Evolutionary conservation across 30 jellyfish, hydroid and myxozoan species (phyloP), one percentile per base, ranked within the genome.

Genomic region (Rhopilema esculentum): DNA sequence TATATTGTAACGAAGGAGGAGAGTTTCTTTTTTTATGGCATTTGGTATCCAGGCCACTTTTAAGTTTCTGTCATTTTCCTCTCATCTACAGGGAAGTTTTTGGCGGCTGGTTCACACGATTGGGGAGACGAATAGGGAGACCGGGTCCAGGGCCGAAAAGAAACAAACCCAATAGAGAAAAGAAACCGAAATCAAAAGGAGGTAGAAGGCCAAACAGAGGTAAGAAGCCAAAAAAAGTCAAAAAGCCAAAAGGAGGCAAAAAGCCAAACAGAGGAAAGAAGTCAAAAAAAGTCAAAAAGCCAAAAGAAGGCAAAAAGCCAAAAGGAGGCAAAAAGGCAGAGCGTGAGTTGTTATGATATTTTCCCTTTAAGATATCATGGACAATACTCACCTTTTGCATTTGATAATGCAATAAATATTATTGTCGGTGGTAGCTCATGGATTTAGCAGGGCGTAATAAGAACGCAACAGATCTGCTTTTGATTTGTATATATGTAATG

Each of bases 291-390:
- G 76, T 62, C 22, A 77, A 53, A 50, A 77, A 26, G 30, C 87
- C 87, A 16, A 62, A 77, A 27, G 87, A 75, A 4, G 87, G 76
- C 27, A 77, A 77, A 72, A 77, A 26, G 49, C 61, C 75, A 50
- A 53, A 53, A 27, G 87, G 87, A 48, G 87, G 87, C 16, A 77
- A 52, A 27, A 52, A 25, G 63, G 69, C 70, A 20, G 51, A 77
- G 33, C 74, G 74, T 21, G 31, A 20, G 74, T 21, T 64, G 74
- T 1, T 2, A 2, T 21, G 4, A 8, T 20, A 26, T 15, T 12
- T 15, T 26, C 50, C 17, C 17, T 12, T 26, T 16, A 22, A 15
- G 50, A 16, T 67, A 20, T 15, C 16, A 20, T 15, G 79, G 22
- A 67, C n/a, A n/a, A n/a, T n/a, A n/a, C n/a, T n/a, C n/a, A n/a